These are phyloP conservation scores for Nettapus auritus DNA, from an alignment of 2,113 vertebrate genomes.

Conservation along the genomic window DNA sequence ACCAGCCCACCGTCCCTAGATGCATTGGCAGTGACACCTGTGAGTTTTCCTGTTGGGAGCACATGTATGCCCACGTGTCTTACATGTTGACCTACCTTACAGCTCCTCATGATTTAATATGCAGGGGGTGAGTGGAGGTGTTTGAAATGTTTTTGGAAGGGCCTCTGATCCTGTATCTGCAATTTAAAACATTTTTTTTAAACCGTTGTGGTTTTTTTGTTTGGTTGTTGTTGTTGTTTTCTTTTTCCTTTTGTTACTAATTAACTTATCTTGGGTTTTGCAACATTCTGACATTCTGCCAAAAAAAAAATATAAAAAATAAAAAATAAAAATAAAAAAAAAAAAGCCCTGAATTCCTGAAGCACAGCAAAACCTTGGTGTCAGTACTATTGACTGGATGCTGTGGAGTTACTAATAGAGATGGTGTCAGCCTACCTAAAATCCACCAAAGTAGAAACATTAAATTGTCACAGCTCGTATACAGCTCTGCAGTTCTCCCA, in stretches of 20 bases:
- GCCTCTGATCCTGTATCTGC: neutral
- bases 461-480: neutral
- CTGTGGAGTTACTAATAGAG: neutral
- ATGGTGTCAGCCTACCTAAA: neutral
- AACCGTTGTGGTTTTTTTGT: no score
- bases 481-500: neutral
- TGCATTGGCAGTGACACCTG: neutral
- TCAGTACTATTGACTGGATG: neutral
- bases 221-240: no score
- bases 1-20: rapidly evolving
- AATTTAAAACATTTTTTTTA: neutral
- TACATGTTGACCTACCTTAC: neutral
- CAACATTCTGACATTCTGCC: neutral
- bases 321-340: no score
- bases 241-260: neutral
- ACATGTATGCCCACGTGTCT: neutral
- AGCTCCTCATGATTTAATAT: neutral
- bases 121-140: neutral
- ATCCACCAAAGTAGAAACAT: neutral
- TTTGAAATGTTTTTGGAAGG: neutral
- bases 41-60: neutral
- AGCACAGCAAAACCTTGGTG: neutral
- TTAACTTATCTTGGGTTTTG: neutral
- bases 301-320: neutral
- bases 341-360: neutral